Conservation (phyloP, 2,113 vertebrate species). For the Tetrao urogallus region DNA sequence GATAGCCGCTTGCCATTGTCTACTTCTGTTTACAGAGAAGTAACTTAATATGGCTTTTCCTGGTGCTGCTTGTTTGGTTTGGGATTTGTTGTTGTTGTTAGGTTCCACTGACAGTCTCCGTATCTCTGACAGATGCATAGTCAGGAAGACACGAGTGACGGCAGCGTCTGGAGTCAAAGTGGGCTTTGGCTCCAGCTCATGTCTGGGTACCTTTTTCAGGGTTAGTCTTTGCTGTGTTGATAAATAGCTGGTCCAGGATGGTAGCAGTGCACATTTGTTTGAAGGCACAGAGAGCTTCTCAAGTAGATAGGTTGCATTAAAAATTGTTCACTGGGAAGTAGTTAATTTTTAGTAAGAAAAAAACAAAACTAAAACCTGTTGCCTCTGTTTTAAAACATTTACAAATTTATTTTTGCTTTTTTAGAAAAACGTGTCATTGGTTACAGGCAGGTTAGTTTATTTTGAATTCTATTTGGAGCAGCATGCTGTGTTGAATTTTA, state of each 20-base stretch:
- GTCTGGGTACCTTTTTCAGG: constrained; percentile 51
- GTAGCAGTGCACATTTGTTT: neutral
- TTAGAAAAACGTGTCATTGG: constrained; percentile 1
- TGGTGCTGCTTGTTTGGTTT: constrained; percentile 72
- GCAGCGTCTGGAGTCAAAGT: constrained; percentile 14
- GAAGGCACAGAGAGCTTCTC: constrained; percentile 13
- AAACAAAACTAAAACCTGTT: constrained; percentile 1
- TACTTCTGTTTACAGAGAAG: constrained; percentile 76
- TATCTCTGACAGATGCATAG: constrained; percentile 51
- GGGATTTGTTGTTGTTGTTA: constrained; percentile 67
- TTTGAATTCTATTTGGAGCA: constrained; percentile 9
- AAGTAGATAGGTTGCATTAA: constrained; percentile 40
- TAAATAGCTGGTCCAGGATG: constrained; percentile 33
- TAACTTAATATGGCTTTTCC: constrained; percentile 75
- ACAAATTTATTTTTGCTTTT: constrained; percentile 29
- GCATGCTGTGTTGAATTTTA: constrained; percentile 20
- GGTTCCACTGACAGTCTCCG: constrained; percentile 33
- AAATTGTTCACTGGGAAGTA: constrained; percentile 11
- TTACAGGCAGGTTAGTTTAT: constrained; percentile 4
- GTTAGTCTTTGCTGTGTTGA: constrained; percentile 52
- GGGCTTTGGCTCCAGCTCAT: constrained; percentile 56
- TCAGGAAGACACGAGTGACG: constrained; percentile 51
- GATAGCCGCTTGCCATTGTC: neutral
- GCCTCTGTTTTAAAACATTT: constrained; percentile 39
- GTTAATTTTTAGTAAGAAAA: constrained; percentile 42